phyloP scores from a whole-genome alignment of 2,888 invertebrate genomes.

The Thyatira batis region DNA sequence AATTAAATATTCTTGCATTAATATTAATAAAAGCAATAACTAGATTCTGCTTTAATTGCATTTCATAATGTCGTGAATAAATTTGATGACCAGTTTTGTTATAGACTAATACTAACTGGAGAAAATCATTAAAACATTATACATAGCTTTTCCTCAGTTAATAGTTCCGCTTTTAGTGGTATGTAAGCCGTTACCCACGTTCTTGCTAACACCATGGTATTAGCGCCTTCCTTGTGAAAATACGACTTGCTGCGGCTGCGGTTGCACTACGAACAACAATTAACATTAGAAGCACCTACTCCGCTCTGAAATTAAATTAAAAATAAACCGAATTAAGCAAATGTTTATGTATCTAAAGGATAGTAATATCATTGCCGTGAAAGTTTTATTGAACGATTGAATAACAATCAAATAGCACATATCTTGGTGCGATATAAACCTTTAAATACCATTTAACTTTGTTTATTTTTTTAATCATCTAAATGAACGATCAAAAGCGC shows the following conservation, averaged over 20 bases:
- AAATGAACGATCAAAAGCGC: neutral
- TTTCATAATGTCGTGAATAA: too few species aligned
- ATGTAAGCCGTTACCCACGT: conserved; percentile 9
- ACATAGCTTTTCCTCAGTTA: neutral
- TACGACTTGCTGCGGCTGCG: conserved; percentile 28
- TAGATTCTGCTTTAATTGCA: too few species aligned
- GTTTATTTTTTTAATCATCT: too few species aligned
- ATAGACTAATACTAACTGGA: too few species aligned
- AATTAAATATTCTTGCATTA: too few species aligned
- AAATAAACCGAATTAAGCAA: neutral
- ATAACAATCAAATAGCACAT: too few species aligned
- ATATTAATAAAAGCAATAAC: too few species aligned
- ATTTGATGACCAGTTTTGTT: too few species aligned
- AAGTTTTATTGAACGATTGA: too few species aligned
- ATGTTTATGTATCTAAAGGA: neutral
- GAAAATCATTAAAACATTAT: neutral
- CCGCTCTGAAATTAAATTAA: neutral
- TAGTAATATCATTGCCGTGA: too few species aligned
- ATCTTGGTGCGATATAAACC: too few species aligned
- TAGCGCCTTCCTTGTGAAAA: conserved; percentile 30
- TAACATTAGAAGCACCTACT: conserved; percentile 13
- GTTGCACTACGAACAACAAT: conserved; percentile 23
- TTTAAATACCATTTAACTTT: too few species aligned
- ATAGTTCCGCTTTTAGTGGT: neutral
- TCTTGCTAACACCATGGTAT: conserved; percentile 29